Percentiles rank a stretch among this genome's conserved stretches.
phyloP scores from a whole-genome alignment of 2,888 invertebrate genomes.

The Monochamus alternatus region DNA sequence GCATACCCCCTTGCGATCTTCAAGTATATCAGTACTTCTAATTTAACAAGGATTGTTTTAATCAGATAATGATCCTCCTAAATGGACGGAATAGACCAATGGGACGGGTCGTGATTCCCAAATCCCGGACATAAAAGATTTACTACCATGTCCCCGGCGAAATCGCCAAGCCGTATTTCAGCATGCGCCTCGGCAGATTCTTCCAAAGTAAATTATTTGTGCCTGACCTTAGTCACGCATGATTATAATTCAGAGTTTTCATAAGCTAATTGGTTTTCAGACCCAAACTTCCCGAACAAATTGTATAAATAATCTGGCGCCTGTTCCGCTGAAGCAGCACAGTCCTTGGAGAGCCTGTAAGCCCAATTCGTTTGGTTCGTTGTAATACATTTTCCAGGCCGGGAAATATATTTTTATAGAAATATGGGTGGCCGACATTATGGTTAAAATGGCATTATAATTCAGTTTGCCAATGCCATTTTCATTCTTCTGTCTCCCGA shows the following conservation, averaged over 20 bases:
- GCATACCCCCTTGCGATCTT: too few relatives aligned
- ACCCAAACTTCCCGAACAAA: constrained; percentile 18
- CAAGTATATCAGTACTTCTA: neutral
- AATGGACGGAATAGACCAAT: constrained; percentile 3
- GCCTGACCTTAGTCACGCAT: constrained; percentile 16
- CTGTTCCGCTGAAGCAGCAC: constrained; percentile 10
- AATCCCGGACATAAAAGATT: constrained; percentile 15
- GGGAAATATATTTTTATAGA: constrained; percentile 13
- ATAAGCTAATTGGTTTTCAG: constrained; percentile 31
- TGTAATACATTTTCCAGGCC: constrained; percentile 17
- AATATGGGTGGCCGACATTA: neutral
- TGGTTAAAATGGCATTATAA: neutral
- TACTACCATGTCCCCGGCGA: constrained; percentile 8
- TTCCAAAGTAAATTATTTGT: constrained; percentile 19
- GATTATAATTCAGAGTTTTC: constrained; percentile 19
- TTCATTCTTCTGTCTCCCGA: neutral
- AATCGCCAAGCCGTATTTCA: constrained; percentile 18
- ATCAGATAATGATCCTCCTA: neutral
- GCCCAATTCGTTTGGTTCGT: constrained; percentile 14
- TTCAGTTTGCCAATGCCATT: constrained; percentile 1
- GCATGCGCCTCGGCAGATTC: constrained; percentile 6
- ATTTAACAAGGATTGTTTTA: neutral
- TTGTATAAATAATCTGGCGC: constrained; percentile 17
- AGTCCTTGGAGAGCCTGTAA: constrained; percentile 16
- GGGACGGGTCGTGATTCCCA: constrained; percentile 10